phyloP scores from a whole-genome alignment of 2,113 vertebrate genomes.

The Uria aalge region DNA sequence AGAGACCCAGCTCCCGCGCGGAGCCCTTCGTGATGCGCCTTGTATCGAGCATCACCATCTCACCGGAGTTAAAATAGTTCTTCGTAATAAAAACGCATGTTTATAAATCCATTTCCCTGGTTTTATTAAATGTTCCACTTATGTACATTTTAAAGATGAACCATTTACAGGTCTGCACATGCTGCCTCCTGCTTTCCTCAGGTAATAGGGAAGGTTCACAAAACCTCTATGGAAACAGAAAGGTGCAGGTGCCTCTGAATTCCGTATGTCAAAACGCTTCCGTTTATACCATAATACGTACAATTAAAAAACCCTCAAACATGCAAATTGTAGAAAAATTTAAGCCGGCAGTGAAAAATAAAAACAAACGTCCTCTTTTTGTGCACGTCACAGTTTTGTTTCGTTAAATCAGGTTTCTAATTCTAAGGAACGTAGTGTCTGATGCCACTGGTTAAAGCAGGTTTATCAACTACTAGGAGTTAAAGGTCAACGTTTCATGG shows the following conservation, averaged over 20 bases:
- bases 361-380: conserved; percentile 47
- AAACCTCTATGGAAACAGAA: conserved; percentile 52
- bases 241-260: conserved; percentile 9
- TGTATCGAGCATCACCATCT: rapidly evolving
- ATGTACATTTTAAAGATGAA: conserved; percentile 71
- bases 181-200: conserved; percentile 46
- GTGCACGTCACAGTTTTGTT: conserved; percentile 39
- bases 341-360: conserved; percentile 80
- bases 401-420: neutral
- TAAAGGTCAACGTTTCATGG: neutral
- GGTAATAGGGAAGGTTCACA: neutral
- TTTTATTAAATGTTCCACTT: conserved; percentile 75
- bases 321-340: conserved; percentile 78
- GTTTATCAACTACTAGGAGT: neutral
- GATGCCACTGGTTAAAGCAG: neutral
- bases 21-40: too few species aligned
- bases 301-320: conserved; percentile 58
- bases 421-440: conserved; percentile 25
- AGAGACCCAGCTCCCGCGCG: too few species aligned
- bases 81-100: conserved; percentile 50
- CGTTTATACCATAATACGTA: conserved; percentile 45
- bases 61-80: neutral
- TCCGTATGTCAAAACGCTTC: conserved; percentile 37
- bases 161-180: conserved; percentile 70
- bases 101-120: conserved; percentile 75